phyloP scores from a whole-genome alignment of 2,888 invertebrate species.

The Tyria jacobaeae region DNA sequence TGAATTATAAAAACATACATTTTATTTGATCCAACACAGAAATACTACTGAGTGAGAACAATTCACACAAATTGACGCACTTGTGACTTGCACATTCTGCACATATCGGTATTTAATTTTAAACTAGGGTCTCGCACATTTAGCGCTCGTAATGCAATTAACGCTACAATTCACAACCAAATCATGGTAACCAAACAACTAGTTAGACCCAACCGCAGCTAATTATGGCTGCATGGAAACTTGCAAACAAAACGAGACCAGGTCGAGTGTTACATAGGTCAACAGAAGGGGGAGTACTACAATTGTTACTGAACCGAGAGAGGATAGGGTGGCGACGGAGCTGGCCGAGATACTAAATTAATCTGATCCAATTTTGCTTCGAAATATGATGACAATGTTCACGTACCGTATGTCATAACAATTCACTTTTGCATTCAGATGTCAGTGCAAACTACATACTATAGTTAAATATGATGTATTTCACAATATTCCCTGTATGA shows the following conservation, averaged over 20 bases:
- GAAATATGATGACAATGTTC: background rate
- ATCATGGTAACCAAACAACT: slow-evolving; percentile 27
- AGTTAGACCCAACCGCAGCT: slow-evolving; percentile 24
- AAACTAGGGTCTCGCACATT: slow-evolving; percentile 1
- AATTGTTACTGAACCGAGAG: slow-evolving; percentile 34
- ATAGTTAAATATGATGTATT: too few relatives aligned
- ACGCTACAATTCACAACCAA: slow-evolving; percentile 16
- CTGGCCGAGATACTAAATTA: slow-evolving; percentile 6
- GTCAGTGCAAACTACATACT: too few relatives aligned
- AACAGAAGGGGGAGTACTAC: slow-evolving; percentile 35
- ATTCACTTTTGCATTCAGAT: too few relatives aligned
- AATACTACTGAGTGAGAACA: background rate
- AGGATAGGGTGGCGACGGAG: slow-evolving; percentile 9
- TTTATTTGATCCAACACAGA: background rate
- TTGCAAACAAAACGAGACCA: slow-evolving; percentile 46
- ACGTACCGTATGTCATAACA: background rate
- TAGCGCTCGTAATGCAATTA: slow-evolving; percentile 18
- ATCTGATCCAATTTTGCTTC: slow-evolving; percentile 3
- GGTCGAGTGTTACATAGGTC: slow-evolving; percentile 54
- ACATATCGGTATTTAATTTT: background rate
- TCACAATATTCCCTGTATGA: too few relatives aligned
- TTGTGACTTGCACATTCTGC: background rate
- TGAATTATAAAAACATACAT: background rate
- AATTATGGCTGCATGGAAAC: slow-evolving; percentile 32
- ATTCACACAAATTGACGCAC: background rate